Percentiles rank a stretch among this genome's conserved stretches.
phyloP scores from a whole-genome alignment of 2,888 invertebrate species.

The Acrobeloides nanus region DNA sequence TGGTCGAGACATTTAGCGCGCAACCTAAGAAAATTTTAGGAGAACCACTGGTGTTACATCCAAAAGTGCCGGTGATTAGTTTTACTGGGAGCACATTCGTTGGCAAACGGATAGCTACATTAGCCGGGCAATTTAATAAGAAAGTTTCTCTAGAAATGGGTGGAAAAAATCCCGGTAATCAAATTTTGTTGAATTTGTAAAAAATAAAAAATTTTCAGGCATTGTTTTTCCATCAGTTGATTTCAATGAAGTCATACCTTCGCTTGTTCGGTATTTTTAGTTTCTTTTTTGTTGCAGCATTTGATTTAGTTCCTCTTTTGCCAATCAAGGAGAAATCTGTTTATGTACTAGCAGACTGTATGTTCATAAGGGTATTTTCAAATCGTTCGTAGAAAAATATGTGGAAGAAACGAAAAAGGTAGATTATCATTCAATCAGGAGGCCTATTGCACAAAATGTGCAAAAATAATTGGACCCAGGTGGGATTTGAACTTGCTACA shows the following conservation, averaged over 20 bases:
- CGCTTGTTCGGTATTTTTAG: too few species aligned
- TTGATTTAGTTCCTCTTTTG: conserved; percentile 57
- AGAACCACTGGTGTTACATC: conserved; percentile 58
- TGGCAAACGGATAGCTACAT: conserved; percentile 38
- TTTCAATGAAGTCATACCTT: conserved; percentile 56
- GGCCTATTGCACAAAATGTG: too few species aligned
- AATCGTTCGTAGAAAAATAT: conserved; percentile 56
- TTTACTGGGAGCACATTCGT: conserved; percentile 59
- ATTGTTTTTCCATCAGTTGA: conserved; percentile 60
- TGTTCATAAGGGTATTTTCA: conserved; percentile 58
- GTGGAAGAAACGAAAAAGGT: conserved; percentile 35
- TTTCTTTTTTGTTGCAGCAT: conserved; percentile 46
- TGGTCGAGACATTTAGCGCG: too few species aligned
- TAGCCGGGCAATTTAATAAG: conserved; percentile 55
- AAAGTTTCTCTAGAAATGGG: conserved; percentile 62
- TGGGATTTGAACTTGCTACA: too few species aligned
- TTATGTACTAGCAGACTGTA: conserved; percentile 60
- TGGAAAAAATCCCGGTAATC: conserved; percentile 63
- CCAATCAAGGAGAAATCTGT: conserved; percentile 62
- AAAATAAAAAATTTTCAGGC: too few species aligned
- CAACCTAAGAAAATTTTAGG: conserved; percentile 40
- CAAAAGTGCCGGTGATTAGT: conserved; percentile 58
- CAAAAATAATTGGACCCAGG: too few species aligned
- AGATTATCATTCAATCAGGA: too few species aligned
- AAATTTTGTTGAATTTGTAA: too few species aligned